These are phyloP conservation scores for Parotia lawesii DNA, from an alignment of 2,113 vertebrate species.

Conservation along the genomic window DNA sequence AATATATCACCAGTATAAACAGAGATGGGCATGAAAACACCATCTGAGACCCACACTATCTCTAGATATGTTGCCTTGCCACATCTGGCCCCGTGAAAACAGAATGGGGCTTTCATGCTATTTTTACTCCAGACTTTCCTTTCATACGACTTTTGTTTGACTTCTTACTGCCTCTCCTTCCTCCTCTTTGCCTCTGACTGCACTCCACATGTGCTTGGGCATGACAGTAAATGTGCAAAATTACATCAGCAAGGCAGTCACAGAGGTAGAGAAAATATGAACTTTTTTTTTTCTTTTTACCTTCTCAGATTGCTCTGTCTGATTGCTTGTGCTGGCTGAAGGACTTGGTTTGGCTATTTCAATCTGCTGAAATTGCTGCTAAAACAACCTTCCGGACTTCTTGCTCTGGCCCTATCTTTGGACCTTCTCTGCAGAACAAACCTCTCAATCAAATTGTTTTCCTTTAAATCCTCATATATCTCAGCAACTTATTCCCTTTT, in stretches of 20 bases:
- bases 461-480: background rate
- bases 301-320: background rate
- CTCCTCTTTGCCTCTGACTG: background rate
- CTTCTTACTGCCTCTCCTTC: background rate
- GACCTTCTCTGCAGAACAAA: background rate
- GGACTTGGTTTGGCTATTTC: background rate
- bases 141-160: background rate
- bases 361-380: background rate
- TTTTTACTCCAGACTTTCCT: constrained; percentile 32
- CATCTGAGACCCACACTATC: constrained; percentile 4
- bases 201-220: background rate
- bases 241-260: background rate
- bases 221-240: background rate
- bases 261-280: background rate
- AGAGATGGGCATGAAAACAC: background rate
- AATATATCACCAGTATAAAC: background rate
- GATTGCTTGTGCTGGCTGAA: background rate
- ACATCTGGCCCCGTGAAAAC: background rate
- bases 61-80: background rate
- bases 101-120: constrained; percentile 21
- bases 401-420: background rate
- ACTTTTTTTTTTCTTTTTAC: background rate
- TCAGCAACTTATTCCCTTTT: background rate
- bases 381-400: background rate
- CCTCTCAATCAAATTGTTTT: background rate